These are phyloP conservation scores for Myzus persicae DNA, from an alignment of 1,140 invertebrate species.

Conservation along the genomic window DNA sequence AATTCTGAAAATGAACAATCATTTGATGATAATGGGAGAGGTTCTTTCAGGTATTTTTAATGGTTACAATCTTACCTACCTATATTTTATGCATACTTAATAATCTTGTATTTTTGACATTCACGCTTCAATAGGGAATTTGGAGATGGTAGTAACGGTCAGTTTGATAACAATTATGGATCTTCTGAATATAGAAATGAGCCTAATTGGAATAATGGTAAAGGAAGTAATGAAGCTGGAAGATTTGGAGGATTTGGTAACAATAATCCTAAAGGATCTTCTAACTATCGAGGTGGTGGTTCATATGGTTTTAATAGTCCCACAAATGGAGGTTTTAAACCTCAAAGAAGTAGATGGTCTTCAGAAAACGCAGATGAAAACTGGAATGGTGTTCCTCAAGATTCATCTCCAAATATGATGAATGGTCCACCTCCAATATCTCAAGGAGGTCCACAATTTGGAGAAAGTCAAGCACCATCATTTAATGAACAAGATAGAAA, in stretches of 20 bases:
- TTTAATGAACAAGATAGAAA: constrained; percentile 51
- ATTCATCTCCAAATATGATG: constrained; percentile 31
- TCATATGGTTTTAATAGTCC: constrained; percentile 42
- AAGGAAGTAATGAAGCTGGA: constrained; percentile 46
- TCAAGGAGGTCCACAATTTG: constrained; percentile 44
- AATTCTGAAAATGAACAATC: constrained; percentile 38
- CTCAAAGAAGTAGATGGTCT: constrained; percentile 43
- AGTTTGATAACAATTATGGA: constrained; percentile 40
- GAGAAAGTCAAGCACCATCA: constrained; percentile 20
- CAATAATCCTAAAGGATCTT: constrained; percentile 25
- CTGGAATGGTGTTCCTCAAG: constrained; percentile 46
- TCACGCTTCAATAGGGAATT: constrained; percentile 29
- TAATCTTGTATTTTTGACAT: background rate
- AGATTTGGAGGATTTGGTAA: constrained; percentile 48
- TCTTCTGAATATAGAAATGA: constrained; percentile 22
- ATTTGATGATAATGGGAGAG: constrained; percentile 43
- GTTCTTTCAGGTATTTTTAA: constrained; percentile 44
- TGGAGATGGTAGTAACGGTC: constrained; percentile 31
- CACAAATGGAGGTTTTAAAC: constrained; percentile 50
- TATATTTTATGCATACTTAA: background rate
- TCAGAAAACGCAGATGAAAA: constrained; percentile 44
- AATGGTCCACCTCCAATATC: constrained; percentile 19
- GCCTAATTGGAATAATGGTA: constrained; percentile 45
- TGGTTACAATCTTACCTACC: too few relatives aligned
- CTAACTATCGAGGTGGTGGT: constrained; percentile 9